Percentiles rank a stretch among this genome's conserved stretches.
Evolutionary conservation across 2,797 vertebrate genomes (phyloP).

Genomic region (Clamator glandarius): DNA sequence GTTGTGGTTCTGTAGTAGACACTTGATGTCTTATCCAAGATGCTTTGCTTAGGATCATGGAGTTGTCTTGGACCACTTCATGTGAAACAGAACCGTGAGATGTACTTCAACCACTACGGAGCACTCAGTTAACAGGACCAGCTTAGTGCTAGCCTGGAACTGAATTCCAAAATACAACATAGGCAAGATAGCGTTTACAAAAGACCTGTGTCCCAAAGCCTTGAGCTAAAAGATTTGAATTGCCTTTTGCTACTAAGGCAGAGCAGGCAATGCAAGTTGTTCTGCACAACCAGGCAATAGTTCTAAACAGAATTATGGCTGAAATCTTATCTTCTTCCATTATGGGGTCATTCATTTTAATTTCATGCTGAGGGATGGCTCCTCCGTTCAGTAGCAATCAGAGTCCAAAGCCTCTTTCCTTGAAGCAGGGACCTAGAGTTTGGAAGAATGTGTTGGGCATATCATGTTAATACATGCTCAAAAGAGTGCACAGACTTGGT

Average conservation of each 20-base stretch:
- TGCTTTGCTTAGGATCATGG: not conserved
- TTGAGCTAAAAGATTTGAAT: not conserved
- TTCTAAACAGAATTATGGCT: not conserved
- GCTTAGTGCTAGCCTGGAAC: not conserved
- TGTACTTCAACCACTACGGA: not conserved
- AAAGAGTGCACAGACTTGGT: not conserved
- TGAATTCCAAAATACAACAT: not conserved
- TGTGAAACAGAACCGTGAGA: not conserved
- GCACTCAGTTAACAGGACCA: not conserved
- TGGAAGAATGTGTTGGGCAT: not conserved
- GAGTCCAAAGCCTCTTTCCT: not conserved
- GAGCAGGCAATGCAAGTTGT: not conserved
- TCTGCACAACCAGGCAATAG: not conserved
- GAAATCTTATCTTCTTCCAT: not conserved
- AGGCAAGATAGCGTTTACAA: not conserved
- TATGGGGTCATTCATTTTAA: not conserved
- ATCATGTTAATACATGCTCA: accelerated
- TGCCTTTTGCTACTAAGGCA: not conserved
- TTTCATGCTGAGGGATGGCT: not conserved
- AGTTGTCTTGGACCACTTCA: not conserved
- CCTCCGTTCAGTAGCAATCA: not conserved
- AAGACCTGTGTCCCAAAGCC: not conserved
- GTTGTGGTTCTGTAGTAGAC: not conserved
- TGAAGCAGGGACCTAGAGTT: not conserved
- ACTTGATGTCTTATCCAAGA: not conserved